Evolutionary conservation across 2,113 vertebrate genomes (phyloP).

Genomic region (Glareola pratincola): DNA sequence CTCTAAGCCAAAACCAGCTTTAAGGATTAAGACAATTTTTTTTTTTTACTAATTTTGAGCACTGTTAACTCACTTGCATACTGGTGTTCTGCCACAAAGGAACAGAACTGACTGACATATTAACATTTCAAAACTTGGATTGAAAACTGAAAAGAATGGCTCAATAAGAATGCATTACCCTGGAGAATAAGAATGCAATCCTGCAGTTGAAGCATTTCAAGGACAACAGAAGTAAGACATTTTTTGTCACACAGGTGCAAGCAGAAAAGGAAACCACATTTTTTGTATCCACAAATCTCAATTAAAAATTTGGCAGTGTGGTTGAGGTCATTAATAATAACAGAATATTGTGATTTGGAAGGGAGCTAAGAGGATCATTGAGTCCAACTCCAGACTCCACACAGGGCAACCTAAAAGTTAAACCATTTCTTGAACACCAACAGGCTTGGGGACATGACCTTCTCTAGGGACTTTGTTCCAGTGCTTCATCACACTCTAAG

Average conservation of each 20-base stretch:
- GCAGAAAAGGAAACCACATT: not conserved
- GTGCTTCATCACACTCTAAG: not conserved
- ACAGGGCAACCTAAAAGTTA: not conserved
- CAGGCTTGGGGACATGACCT: not conserved
- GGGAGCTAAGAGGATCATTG: not conserved
- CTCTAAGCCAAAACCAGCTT: not conserved
- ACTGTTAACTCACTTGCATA: not conserved
- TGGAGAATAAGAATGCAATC: not conserved
- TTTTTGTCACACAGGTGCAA: not conserved
- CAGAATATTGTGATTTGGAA: not conserved
- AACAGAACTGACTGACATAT: not conserved
- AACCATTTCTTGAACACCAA: not conserved
- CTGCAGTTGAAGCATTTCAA: not conserved
- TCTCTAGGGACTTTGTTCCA: not conserved
- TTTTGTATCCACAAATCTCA: not conserved
- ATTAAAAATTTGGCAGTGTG: not conserved
- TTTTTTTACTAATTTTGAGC: not conserved
- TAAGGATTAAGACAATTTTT: not conserved
- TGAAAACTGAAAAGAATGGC: not conserved
- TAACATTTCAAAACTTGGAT: not conserved
- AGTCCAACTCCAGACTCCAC: not conserved
- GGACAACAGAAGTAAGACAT: not conserved
- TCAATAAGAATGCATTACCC: not conserved
- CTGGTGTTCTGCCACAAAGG: not conserved
- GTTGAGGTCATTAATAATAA: not conserved